Conservation (phyloP, 2,888 invertebrate genomes). For the Ypsolopha scabrella region DNA sequence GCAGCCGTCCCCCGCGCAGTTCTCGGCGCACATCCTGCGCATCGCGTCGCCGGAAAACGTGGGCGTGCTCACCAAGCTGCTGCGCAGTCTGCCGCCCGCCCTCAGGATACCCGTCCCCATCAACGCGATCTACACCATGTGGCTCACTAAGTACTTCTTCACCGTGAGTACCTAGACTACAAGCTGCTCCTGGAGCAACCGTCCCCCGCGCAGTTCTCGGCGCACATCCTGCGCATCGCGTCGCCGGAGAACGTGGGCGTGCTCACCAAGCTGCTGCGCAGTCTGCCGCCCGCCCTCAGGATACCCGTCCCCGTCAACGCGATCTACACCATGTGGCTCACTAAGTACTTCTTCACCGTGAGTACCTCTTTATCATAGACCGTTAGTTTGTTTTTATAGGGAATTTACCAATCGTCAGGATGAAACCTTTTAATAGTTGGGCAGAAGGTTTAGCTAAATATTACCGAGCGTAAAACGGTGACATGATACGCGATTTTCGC, state of each 20-base stretch:
- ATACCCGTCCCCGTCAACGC: constrained; percentile 33
- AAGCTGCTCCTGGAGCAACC: constrained; percentile 46
- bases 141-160: constrained; percentile 57
- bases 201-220: constrained; percentile 20
- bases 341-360: constrained; percentile 53
- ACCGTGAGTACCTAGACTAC: constrained; percentile 34
- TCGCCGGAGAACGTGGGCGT: constrained; percentile 45
- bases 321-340: constrained; percentile 52
- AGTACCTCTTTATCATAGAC: constrained; percentile 29
- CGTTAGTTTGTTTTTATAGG: too few species aligned
- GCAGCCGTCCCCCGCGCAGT: constrained; percentile 24
- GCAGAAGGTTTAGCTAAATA: too few species aligned
- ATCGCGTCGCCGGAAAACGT: constrained; percentile 42
- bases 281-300: constrained; percentile 38
- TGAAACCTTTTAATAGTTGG: too few species aligned
- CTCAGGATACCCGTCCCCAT: constrained; percentile 32
- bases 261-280: constrained; percentile 48
- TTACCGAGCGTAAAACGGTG: too few species aligned
- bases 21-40: constrained; percentile 30
- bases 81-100: constrained; percentile 45
- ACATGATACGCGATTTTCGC: too few species aligned
- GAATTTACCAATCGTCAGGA: too few species aligned
- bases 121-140: constrained; percentile 40
- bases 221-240: constrained; percentile 33
- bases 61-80: constrained; percentile 46